Evolutionary conservation across 2,888 invertebrate species (phyloP), one percentile per base, ranked within the genome.

Genomic region (Conchocele bisecta): DNA sequence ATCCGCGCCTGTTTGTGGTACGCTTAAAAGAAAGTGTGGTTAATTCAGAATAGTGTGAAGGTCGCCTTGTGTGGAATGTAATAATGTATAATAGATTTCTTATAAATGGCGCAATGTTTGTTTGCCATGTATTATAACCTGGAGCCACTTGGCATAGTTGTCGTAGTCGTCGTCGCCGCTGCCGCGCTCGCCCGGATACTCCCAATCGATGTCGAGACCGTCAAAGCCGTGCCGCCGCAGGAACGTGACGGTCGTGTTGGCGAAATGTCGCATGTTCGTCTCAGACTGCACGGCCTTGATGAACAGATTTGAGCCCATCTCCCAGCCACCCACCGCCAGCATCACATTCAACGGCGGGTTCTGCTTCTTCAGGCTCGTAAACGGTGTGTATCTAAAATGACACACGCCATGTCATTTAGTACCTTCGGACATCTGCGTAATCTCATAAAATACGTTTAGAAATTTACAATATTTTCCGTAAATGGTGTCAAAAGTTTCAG

Each of bases 131-230:
- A n/a, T n/a, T n/a, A n/a, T n/a, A n/a, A 65, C 71, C 28, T 60
- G 17, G 6, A 71, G 44, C 5, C 85, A 70, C 11, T 59, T 44
- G 3, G 76, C 79, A 46, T 79, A 87, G 15, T 74, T 53, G 2
- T 83, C 73, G 56, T 85, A 85, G 60, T 87, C 87, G 26, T 51
- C 77, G 2, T 83, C 58, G 1, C 75, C 80, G 61, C 85, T 84
- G 11, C 86, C 88, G 26, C 86, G 56, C 9, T 59, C 69, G 4
- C 42, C 80, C 0, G 98, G 98, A 89, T 97, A 98, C 88, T 97
- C 96, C 97, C 97, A 98, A 86, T 97, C 97, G 31, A 98, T 92
- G 84, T 97, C 97, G 0, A 98, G 91, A 3, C 98, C 98, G 74
- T 94, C 94, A 88, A 98, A 98, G 56, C 95, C 94, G 87, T 81